Conservation (phyloP, 2,888 invertebrate genomes). For the Mythimna impura region DNA sequence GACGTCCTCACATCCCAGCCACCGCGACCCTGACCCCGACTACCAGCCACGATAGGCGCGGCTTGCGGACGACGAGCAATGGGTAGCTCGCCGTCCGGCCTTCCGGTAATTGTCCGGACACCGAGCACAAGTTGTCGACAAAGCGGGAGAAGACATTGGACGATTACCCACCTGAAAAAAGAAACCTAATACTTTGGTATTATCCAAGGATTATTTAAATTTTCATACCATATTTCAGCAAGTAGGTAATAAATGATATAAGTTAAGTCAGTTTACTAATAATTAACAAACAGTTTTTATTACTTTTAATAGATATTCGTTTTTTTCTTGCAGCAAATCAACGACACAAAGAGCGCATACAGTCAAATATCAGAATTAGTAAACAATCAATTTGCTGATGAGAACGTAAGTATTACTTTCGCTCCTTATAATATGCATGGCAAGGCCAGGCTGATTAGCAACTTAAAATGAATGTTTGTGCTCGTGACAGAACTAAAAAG, state of each 20-base stretch:
- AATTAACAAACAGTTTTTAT: background rate
- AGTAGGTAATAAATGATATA: background rate
- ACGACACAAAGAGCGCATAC: constrained; percentile 89
- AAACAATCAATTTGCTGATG: constrained; percentile 83
- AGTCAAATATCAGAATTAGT: constrained; percentile 85
- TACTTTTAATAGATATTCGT: background rate
- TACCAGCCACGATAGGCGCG: background rate
- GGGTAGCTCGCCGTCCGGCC: too few species aligned
- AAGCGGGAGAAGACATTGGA: background rate
- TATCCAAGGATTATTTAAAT: background rate
- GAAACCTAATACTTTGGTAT: background rate
- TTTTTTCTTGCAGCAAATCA: constrained; percentile 84
- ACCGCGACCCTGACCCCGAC: background rate
- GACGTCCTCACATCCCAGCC: too few species aligned
- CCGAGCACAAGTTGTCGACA: too few species aligned
- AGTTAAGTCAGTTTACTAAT: background rate
- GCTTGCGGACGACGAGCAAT: too few species aligned
- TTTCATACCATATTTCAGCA: background rate
- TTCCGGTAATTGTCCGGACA: too few species aligned
- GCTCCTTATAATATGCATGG: background rate
- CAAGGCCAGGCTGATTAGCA: too few species aligned
- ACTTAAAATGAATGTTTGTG: background rate
- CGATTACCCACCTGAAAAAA: background rate
- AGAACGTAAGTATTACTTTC: constrained; percentile 79
- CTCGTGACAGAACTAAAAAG: background rate